Conservation (phyloP, 2,797 vertebrate species). For the Enteromius anoplus region DNA sequence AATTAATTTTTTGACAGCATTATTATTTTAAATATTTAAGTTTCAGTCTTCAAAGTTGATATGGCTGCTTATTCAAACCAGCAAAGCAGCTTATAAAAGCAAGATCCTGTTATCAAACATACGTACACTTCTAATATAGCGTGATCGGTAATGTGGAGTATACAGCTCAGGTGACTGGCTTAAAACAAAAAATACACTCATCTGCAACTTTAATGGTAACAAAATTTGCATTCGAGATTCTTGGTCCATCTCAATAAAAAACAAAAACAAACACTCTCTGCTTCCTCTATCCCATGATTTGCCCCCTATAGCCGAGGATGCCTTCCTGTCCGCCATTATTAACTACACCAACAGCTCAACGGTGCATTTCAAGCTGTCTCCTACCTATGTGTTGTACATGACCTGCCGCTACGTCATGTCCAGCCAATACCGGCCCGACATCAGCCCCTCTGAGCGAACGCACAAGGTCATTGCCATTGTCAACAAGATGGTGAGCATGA, state of each 20-base stretch:
- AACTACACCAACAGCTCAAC: slow-evolving; percentile 99
- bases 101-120: not conserved
- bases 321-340: slow-evolving; percentile 96
- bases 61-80: too few species aligned
- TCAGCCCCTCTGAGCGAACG: slow-evolving; percentile 89
- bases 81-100: not conserved
- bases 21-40: too few species aligned
- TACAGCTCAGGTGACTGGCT: not conserved
- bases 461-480: slow-evolving; percentile 96
- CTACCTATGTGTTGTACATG: slow-evolving; percentile 97
- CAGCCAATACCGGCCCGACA: slow-evolving; percentile 88
- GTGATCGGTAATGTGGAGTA: not conserved
- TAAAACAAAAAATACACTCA: not conserved
- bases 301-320: slow-evolving; percentile 85
- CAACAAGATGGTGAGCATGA: slow-evolving; percentile 99
- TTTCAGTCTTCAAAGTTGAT: not conserved
- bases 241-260: not conserved
- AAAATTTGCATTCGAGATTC: not conserved
- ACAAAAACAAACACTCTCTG: not conserved
- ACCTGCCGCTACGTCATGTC: slow-evolving; percentile 94
- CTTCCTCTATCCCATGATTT: not conserved
- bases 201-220: not conserved
- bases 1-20: too few species aligned
- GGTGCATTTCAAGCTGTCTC: slow-evolving; percentile 96
- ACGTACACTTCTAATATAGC: not conserved